These are phyloP conservation scores for Nilaparvata lugens DNA, from an alignment of 1,140 invertebrate species.

Conservation along the genomic window DNA sequence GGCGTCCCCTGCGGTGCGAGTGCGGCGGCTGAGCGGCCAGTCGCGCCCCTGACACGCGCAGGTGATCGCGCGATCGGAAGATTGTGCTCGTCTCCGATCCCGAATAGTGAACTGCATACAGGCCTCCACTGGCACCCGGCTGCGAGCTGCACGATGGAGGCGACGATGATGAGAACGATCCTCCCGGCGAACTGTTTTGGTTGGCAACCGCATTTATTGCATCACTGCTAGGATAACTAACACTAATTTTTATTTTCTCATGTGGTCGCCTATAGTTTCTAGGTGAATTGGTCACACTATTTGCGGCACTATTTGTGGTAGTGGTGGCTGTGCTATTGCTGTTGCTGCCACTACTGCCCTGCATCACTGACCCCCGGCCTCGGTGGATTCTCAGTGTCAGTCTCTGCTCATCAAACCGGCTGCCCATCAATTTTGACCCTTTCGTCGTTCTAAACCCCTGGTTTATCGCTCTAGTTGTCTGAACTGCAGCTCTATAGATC, in stretches of 20 bases:
- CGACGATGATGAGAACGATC: conserved; percentile 17
- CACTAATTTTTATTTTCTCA: conserved; percentile 71
- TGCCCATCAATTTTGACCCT: conserved; percentile 47
- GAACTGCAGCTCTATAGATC: conserved; percentile 85
- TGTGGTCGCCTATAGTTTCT: conserved; percentile 37
- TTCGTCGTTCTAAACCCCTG: conserved; percentile 89
- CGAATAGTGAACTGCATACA: conserved; percentile 48
- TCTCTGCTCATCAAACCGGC: conserved; percentile 73
- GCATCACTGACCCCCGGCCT: conserved; percentile 52
- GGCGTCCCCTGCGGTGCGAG: conserved; percentile 21
- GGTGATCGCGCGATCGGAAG: conserved; percentile 31
- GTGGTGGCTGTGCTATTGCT: conserved; percentile 13
- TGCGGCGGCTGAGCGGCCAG: conserved; percentile 19
- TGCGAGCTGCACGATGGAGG: conserved; percentile 23
- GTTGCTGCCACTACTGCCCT: conserved; percentile 45
- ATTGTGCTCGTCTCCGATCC: conserved; percentile 38
- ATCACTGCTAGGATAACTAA: conserved; percentile 70
- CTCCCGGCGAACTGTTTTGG: conserved; percentile 29
- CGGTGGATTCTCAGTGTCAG: conserved; percentile 87
- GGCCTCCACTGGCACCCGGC: conserved; percentile 28
- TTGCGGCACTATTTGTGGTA: conserved; percentile 21
- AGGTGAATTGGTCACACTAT: conserved; percentile 23
- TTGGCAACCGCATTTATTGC: conserved; percentile 46
- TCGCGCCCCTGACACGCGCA: conserved; percentile 34
- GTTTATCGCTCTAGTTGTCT: conserved; percentile 83